phyloP scores from a whole-genome alignment of 2,888 invertebrate genomes.

The Dynastes hyllus region DNA sequence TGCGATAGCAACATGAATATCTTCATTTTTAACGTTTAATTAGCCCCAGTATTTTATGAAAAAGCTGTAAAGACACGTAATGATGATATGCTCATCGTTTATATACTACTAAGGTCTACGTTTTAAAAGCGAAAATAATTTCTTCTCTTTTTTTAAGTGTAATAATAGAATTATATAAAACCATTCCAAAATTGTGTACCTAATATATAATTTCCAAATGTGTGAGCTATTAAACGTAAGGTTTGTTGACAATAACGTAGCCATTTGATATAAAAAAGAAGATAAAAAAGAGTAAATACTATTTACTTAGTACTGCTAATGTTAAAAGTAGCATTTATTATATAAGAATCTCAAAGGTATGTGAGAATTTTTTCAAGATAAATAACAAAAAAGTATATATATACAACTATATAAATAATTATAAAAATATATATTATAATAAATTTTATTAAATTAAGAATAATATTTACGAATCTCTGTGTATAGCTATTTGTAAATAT shows the following conservation, averaged over 20 bases:
- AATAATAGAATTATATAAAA: constrained; percentile 57
- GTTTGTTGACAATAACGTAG: constrained; percentile 72
- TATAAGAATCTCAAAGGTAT: constrained; percentile 66
- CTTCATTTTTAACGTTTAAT: too few relatives aligned
- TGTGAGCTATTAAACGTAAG: constrained; percentile 68
- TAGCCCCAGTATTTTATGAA: too few relatives aligned
- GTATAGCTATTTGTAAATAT: constrained; percentile 68
- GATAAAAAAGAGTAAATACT: constrained; percentile 55
- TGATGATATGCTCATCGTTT: neutral
- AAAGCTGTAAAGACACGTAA: neutral
- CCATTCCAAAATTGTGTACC: constrained; percentile 72
- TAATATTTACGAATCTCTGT: constrained; percentile 67
- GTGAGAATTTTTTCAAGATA: constrained; percentile 65
- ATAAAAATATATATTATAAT: constrained; percentile 55
- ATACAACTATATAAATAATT: constrained; percentile 66
- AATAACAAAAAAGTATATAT: constrained; percentile 56
- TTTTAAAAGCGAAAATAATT: constrained; percentile 15
- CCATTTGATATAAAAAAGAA: constrained; percentile 70
- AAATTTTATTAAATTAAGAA: constrained; percentile 61
- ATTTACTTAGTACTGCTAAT: constrained; percentile 66
- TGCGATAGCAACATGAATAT: too few relatives aligned
- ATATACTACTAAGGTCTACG: constrained; percentile 12
- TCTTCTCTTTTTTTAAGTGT: constrained; percentile 25
- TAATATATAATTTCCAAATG: constrained; percentile 69
- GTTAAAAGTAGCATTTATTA: constrained; percentile 71